phyloP scores from a whole-genome alignment of 2,888 invertebrate species.

The Eupithecia pulchellata region DNA sequence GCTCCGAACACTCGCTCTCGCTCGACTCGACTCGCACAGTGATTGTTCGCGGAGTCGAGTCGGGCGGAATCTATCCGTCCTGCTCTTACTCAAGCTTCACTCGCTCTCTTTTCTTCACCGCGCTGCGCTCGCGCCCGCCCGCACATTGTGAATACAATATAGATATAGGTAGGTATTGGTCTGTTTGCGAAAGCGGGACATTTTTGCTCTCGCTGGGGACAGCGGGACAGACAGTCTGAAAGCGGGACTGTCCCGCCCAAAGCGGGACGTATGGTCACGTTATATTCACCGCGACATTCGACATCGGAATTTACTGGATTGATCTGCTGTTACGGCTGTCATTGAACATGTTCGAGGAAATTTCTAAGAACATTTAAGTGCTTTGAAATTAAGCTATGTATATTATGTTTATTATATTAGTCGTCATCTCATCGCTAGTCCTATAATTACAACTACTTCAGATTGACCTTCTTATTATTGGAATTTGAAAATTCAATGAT shows the following conservation, averaged over 20 bases:
- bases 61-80: too few species aligned
- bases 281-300: slow-evolving; percentile 35
- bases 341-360: slow-evolving; percentile 15
- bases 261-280: background rate
- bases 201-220: too few species aligned
- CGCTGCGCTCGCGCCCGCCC: too few species aligned
- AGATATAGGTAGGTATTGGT: too few species aligned
- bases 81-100: too few species aligned
- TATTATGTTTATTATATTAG: background rate
- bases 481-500: background rate
- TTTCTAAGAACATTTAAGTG: background rate
- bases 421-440: background rate
- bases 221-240: too few species aligned
- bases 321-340: slow-evolving; percentile 12
- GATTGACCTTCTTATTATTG: background rate
- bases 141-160: too few species aligned
- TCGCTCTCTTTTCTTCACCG: too few species aligned
- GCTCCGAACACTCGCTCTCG: too few species aligned
- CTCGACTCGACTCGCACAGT: too few species aligned
- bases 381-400: background rate
- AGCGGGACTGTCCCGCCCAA: too few species aligned
- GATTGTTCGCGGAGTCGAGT: too few species aligned
- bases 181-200: background rate
- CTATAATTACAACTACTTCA: background rate
- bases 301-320: slow-evolving; percentile 22